Evolutionary conservation across 2,888 invertebrate species (phyloP).

Genomic region (Plagodis pulveraria): DNA sequence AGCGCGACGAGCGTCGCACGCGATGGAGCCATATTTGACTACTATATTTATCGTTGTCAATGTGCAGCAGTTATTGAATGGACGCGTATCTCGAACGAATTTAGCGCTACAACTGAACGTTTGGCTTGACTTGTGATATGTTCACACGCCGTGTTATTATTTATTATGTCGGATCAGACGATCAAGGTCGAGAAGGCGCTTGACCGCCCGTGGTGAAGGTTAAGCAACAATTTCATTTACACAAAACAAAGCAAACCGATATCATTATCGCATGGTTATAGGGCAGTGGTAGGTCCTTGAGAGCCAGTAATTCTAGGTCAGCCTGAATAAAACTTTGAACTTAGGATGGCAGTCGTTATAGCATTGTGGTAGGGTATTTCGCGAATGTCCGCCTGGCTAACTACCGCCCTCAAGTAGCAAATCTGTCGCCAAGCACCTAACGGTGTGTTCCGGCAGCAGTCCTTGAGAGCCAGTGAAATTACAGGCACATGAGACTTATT

Average conservation of each 20-base stretch:
- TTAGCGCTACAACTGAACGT: slow-evolving; percentile 65
- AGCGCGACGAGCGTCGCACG: slow-evolving; percentile 56
- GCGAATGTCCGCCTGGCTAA: no score
- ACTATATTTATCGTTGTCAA: slow-evolving; percentile 49
- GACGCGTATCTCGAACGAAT: slow-evolving; percentile 59
- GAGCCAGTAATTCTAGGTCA: no score
- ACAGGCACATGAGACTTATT: no score
- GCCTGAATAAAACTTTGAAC: no score
- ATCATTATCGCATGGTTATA: slow-evolving; percentile 41
- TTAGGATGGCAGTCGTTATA: no score
- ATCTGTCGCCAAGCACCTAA: no score
- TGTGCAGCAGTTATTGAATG: slow-evolving; percentile 39
- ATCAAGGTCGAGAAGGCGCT: slow-evolving; percentile 52
- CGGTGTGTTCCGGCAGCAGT: no score
- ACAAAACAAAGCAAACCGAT: slow-evolving; percentile 56
- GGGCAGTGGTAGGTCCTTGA: no score
- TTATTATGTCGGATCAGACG: slow-evolving; percentile 51
- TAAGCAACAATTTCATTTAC: slow-evolving; percentile 35
- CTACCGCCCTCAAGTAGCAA: no score
- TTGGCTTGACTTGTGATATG: slow-evolving; percentile 45
- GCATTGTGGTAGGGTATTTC: no score
- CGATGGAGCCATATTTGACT: slow-evolving; percentile 56
- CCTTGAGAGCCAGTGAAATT: no score
- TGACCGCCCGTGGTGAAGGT: slow-evolving; percentile 72
- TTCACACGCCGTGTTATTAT: slow-evolving; percentile 62